Base-by-base conservation (phyloP, 2,888 invertebrate species). In the Nymphalis polychloros region DNA sequence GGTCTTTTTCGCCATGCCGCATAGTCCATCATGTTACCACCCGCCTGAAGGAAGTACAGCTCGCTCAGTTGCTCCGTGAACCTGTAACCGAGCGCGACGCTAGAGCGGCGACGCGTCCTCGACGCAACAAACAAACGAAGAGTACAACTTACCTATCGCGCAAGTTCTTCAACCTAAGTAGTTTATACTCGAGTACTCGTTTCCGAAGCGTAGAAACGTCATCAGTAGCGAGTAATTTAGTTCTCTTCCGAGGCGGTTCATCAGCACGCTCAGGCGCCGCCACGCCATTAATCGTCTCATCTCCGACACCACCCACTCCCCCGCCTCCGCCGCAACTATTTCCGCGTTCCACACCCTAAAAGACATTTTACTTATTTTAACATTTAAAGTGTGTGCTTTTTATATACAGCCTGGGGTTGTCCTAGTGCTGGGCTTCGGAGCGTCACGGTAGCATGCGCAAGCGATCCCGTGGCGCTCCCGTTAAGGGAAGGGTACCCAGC, bases 11-110 rank as follows among this genome's bases (percentile, higher is more conserved):
- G 95, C 96, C 97, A 98, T 77, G 94, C 93, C 77, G 95, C 94
- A 88, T 96, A 97, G 86, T 98, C 98, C 94, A 97, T 95, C 93
- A 98, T 95, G 90, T 97, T 97, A 73, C 97, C 97, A 77, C 96
- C 96, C 79, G 95, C 95, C 90, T 97, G 96, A 79, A 98, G 94
- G 90, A 96, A 98, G 93, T 96, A 98, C 80, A 96, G 93, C 92
- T 98, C 98, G 78, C 96, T 95, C 78, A 96, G 94, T 89, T 96
- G 95, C 84, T 97, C 97, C 77, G 95, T 94, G 88, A 96, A 95
- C 83, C 95, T 93, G 80, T 63, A 82, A 79, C 73, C 65, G 67
- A 75, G 67, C 70, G 73, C 67, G 69, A 59, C 71, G 68, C 71
- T 72, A 72, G 63, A 73, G 71, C 70, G 64, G 67, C 69, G 68